Base-by-base conservation (phyloP, 2,113 vertebrate species). In the Cyanoramphus novaezelandiae region DNA sequence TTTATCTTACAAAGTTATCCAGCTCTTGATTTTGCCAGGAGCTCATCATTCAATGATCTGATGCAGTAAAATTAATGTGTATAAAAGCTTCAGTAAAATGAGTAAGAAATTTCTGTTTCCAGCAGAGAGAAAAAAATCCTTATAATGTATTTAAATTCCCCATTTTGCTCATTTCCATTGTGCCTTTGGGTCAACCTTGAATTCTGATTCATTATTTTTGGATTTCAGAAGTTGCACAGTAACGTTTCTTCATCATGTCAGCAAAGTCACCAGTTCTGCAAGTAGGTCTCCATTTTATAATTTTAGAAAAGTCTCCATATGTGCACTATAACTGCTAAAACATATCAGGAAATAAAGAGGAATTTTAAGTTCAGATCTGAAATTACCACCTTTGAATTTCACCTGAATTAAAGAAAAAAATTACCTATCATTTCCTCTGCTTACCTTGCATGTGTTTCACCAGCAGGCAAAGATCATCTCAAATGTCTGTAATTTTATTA, bases 281-380 rank as follows among this genome's bases (percentile, higher is more conserved):
- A 95, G 93, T 13, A 77, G 90, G 93, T 69, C 87, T 96, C 19
- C 18, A 1, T 6, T 46, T 53, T 68, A 13, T 94, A 75, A 96
- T 96, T 96, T 96, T 94, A 93, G 92, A 72, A 68, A 92, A n/a
- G 71, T 50, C n/a, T 90, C 95, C 92, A 80, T 95, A 88, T 95
- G 82, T 92, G 90, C 79, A 7, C 21, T 14, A 2, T 31, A 64
- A 55, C 82, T 93, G 79, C 52, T 86, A 47, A 80, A 92, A 83
- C 35, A 37, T 50, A 64, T 11, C 46, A 24, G 57, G 86, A 60
- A 68, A 86, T 60, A 2, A 15, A 76, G 41, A 44, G 35, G 52
- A 49, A 85, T 11, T 29, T 70, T 11, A n/a, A 78, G 29, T 63
- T 95, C 52, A 44, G 60, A 33, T 1, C 35, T 78, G 57, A 75